phyloP scores from a whole-genome alignment of 92 coral and sea anemone genomes.

The Umimayanthus chanpuru region DNA sequence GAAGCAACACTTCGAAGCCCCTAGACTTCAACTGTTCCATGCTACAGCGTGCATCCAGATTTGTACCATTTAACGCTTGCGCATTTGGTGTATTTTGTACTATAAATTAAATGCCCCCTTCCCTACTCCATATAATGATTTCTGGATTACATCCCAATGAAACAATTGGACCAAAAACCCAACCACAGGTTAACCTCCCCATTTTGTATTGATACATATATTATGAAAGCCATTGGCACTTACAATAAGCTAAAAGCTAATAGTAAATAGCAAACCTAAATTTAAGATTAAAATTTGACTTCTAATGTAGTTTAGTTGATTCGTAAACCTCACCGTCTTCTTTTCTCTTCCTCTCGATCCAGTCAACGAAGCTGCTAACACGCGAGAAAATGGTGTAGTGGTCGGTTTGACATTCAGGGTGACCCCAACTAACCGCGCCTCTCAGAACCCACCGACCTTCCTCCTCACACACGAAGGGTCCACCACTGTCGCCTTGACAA shows the following conservation, averaged over 20 bases:
- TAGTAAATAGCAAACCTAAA: background rate
- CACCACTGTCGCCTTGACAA: constrained; percentile 83
- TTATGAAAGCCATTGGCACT: background rate
- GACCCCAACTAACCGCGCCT: constrained; percentile 92
- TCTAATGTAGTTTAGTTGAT: background rate
- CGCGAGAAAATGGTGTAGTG: constrained; percentile 81
- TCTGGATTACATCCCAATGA: no score
- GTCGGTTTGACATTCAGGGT: constrained; percentile 59
- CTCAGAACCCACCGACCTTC: constrained; percentile 63
- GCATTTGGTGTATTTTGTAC: no score
- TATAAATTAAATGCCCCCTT: no score
- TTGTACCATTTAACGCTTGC: no score
- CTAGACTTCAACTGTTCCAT: no score
- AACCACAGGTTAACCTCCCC: no score
- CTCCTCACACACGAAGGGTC: constrained; percentile 81
- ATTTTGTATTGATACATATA: no score
- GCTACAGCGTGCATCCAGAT: no score
- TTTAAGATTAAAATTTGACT: background rate
- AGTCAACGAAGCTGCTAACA: constrained; percentile 64
- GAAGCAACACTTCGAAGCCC: no score
- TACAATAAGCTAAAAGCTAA: no score
- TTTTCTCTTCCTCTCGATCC: constrained; percentile 57
- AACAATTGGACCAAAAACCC: no score
- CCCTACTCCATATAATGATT: no score
- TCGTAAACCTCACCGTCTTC: background rate